These are phyloP conservation scores for Lasius fuliginosus DNA, from an alignment of 2,888 invertebrate species.

Conservation along the genomic window DNA sequence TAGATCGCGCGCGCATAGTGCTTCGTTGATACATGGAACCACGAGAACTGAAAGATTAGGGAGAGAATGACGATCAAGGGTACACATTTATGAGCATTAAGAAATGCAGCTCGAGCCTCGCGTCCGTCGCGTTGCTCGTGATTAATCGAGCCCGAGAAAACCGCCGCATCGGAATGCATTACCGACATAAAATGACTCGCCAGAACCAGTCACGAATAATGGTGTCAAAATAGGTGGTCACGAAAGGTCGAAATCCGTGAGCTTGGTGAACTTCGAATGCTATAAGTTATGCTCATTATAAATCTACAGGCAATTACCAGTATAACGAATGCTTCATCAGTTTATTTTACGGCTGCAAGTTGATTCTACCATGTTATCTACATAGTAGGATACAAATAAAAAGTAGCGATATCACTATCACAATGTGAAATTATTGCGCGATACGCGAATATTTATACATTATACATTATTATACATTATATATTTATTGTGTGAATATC, in stretches of 20 bases:
- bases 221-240: constrained; percentile 49
- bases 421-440: not conserved
- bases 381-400: not conserved
- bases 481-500: not conserved
- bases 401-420: not conserved
- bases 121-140: constrained; percentile 27
- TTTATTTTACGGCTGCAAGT: not conserved
- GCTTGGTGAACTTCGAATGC: constrained; percentile 37
- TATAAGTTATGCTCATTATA: constrained; percentile 38
- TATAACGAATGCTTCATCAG: constrained; percentile 23
- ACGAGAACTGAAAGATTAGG: constrained; percentile 28
- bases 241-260: constrained; percentile 53
- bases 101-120: constrained; percentile 15
- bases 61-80: constrained; percentile 29
- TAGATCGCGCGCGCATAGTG: constrained; percentile 15
- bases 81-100: constrained; percentile 29
- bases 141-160: constrained; percentile 45
- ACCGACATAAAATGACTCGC: constrained; percentile 31
- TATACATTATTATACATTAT: not conserved
- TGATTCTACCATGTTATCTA: not conserved
- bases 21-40: constrained; percentile 30
- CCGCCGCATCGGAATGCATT: constrained; percentile 43
- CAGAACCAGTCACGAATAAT: constrained; percentile 48
- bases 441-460: not conserved
- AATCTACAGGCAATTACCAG: constrained; percentile 29